Percentiles rank a stretch among this genome's conserved stretches.
Conservation (phyloP, 2,888 invertebrate species). For the Priocnemis perturbator region DNA sequence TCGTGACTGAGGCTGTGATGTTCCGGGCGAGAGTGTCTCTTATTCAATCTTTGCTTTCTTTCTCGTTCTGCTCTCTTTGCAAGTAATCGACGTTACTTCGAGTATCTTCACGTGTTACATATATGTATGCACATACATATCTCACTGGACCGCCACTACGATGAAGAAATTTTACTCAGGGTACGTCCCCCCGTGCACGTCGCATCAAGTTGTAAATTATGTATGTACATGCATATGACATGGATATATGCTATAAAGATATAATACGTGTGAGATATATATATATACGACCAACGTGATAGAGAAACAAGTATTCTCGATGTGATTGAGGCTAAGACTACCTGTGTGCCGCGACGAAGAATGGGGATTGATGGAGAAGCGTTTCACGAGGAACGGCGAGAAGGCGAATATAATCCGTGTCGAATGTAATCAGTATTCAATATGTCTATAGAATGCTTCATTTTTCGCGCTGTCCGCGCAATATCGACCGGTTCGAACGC, state of each 20-base stretch:
- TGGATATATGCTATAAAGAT: background rate
- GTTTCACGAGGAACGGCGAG: conserved; percentile 57
- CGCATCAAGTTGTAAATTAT: background rate
- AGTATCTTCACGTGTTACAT: conserved; percentile 6
- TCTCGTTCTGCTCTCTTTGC: too few relatives aligned
- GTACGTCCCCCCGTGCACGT: too few relatives aligned
- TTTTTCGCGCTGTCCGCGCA: too few relatives aligned
- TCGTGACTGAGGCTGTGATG: conserved; percentile 24
- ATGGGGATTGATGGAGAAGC: conserved; percentile 47
- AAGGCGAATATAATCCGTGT: conserved; percentile 33
- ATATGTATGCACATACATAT: conserved; percentile 8
- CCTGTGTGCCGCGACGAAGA: conserved; percentile 45
- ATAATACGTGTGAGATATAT: too few relatives aligned
- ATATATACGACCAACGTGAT: too few relatives aligned
- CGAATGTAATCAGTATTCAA: too few relatives aligned
- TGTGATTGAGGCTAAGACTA: conserved; percentile 44
- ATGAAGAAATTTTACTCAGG: too few relatives aligned
- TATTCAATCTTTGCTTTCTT: too few relatives aligned
- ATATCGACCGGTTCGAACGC: too few relatives aligned
- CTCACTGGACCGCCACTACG: too few relatives aligned
- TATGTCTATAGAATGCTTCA: too few relatives aligned
- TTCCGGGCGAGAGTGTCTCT: conserved; percentile 4
- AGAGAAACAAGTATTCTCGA: conserved; percentile 30
- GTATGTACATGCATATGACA: conserved; percentile 10
- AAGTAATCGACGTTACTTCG: conserved; percentile 3